A percentile compares a stretch with the other conserved stretches of the same genome.
These are phyloP conservation scores for Eucidaris tribuloides DNA, from an alignment of 35 echinoderm and acorn worm genomes.

Conservation along the genomic window DNA sequence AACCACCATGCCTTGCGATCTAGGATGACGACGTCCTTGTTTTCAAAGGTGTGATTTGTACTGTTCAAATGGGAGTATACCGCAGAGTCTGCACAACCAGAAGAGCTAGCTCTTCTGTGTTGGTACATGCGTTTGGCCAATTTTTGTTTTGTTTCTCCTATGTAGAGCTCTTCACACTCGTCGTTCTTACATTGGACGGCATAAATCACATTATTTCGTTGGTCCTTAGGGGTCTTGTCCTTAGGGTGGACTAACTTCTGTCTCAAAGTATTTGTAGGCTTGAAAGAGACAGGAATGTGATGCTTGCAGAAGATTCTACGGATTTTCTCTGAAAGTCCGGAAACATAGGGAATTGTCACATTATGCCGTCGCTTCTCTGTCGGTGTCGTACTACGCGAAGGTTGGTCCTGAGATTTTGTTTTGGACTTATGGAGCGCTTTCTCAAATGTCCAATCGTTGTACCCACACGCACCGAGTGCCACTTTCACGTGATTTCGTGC, in stretches of 20 bases:
- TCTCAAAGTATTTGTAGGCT: neutral
- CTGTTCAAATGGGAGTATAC: too few relatives aligned
- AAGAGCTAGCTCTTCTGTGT: conserved; percentile 32
- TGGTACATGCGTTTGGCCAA: conserved; percentile 27
- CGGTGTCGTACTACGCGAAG: neutral
- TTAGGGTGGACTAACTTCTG: neutral
- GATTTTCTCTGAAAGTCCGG: conserved; percentile 21
- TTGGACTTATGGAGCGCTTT: too few relatives aligned
- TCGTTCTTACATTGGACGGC: neutral
- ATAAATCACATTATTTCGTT: neutral
- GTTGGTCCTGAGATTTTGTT: too few relatives aligned
- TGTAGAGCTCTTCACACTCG: conserved; percentile 21
- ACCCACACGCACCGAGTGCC: neutral
- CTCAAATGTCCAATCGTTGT: too few relatives aligned
- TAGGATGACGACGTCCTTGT: too few relatives aligned
- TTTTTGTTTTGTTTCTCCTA: conserved; percentile 17
- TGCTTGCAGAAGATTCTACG: conserved; percentile 4
- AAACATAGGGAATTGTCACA: neutral
- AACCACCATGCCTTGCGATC: too few relatives aligned
- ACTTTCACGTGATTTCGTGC: neutral
- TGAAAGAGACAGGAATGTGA: neutral
- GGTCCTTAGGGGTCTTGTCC: conserved; percentile 3
- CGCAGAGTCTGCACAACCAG: too few relatives aligned
- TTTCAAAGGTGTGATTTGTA: too few relatives aligned
- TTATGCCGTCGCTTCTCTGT: neutral